A percentile compares a stretch with the other conserved stretches of the same genome.
Conservation (phyloP, 2,888 invertebrate genomes). For the Cerastis rubricosa region DNA sequence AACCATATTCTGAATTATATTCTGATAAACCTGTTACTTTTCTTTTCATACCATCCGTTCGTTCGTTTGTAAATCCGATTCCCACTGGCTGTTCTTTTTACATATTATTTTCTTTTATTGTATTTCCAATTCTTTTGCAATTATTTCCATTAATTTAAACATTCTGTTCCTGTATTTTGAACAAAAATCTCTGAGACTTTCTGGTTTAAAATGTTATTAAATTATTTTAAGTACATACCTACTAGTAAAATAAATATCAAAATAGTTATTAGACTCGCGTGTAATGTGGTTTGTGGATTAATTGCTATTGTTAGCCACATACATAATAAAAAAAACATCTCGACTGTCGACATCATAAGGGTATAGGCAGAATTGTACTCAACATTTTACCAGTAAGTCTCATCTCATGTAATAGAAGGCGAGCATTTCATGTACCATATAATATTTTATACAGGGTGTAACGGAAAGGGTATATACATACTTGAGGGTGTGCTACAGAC, state of each 20-base stretch:
- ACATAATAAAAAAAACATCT: not conserved
- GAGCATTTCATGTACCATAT: not conserved
- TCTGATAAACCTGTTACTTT: constrained; percentile 21
- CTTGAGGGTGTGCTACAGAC: no score
- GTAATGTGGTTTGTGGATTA: not conserved
- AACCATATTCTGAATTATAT: no score
- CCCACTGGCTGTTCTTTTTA: constrained; percentile 18
- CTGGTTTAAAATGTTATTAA: not conserved
- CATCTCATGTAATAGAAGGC: not conserved
- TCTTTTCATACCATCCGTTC: constrained; percentile 38
- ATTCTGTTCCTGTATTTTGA: constrained; percentile 11
- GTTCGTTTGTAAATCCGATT: constrained; percentile 40
- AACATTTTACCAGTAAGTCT: not conserved
- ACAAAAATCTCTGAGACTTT: not conserved
- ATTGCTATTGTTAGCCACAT: not conserved
- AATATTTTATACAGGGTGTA: no score
- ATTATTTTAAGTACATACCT: not conserved
- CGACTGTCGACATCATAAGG: not conserved
- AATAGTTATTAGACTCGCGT: not conserved
- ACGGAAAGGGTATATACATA: no score
- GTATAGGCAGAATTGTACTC: not conserved
- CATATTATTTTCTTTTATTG: constrained; percentile 23
- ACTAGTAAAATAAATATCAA: not conserved
- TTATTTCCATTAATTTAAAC: constrained; percentile 33
- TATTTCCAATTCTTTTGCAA: constrained; percentile 26